phyloP scores from a whole-genome alignment of 2,888 invertebrate genomes.

The Apantesis nais region DNA sequence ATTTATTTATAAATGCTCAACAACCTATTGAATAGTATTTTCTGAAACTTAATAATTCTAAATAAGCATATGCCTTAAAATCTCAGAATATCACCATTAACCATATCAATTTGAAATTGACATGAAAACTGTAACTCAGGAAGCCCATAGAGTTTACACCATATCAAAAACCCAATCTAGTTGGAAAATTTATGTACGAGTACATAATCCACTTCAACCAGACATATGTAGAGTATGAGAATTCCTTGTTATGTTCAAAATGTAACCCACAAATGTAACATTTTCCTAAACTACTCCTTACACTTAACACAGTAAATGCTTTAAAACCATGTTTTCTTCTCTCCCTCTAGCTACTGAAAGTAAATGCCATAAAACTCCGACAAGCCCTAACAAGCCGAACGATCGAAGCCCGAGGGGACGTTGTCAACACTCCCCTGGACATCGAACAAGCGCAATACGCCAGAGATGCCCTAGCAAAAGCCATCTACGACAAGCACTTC shows the following conservation, averaged over 20 bases:
- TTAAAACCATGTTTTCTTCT: slow-evolving; percentile 2
- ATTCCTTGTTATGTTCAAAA: neutral
- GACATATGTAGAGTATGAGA: neutral
- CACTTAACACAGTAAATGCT: neutral
- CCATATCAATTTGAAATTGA: too few relatives aligned
- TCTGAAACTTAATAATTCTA: too few relatives aligned
- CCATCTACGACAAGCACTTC: slow-evolving; percentile 95
- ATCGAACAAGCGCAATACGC: slow-evolving; percentile 94
- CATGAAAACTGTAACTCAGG: too few relatives aligned
- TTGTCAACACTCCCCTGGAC: slow-evolving; percentile 92
- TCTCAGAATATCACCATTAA: too few relatives aligned
- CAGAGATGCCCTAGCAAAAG: slow-evolving; percentile 95
- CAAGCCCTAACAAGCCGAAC: slow-evolving; percentile 93
- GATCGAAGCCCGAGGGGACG: slow-evolving; percentile 94
- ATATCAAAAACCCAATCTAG: too few relatives aligned
- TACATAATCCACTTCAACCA: too few relatives aligned
- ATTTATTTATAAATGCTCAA: too few relatives aligned
- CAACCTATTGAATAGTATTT: too few relatives aligned
- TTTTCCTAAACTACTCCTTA: neutral
- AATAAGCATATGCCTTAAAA: too few relatives aligned
- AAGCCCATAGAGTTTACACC: too few relatives aligned
- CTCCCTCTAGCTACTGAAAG: slow-evolving; percentile 88
- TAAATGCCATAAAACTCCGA: slow-evolving; percentile 87
- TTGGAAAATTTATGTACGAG: too few relatives aligned
- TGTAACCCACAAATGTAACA: too few relatives aligned